Evolutionary conservation across 2,113 vertebrate genomes (phyloP), one percentile per base, ranked within the genome.

Genomic region (Shinisaurus crocodilurus): DNA sequence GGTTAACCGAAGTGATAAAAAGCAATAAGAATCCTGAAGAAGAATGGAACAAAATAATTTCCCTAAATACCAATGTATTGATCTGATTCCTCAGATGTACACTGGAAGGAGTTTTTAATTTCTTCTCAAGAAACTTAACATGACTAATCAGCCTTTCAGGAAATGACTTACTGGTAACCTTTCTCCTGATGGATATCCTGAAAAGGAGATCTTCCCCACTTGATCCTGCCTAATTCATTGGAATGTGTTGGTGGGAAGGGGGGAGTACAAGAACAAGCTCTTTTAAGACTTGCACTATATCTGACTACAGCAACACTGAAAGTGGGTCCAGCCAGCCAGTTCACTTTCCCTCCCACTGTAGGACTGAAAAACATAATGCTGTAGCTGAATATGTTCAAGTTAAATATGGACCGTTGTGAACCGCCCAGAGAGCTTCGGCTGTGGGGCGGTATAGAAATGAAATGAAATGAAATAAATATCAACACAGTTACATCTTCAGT

Each of bases 1-100:
- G n/a, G n/a, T n/a, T n/a, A n/a, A n/a, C n/a, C n/a, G 54, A 63
- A 76, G 57, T 84, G 88, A 37, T 85, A 12, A 85, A n/a, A 89
- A 65, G 70, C 81, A 85, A n/a, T 25, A 45, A 76, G 85, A 57
- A 74, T 8, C 37, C 7, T 77, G 83, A 74, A 50, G 65, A 37
- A 37, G 45, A 82, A 74, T 20, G 32, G 77, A 75, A 15, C 32
- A 29, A 48, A 32, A 6, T 82, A 20, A 82, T 86, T 65, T 75
- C 77, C 50, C 85, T 86, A 29, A 74, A 63, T 87, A 27, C 32
- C 67, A 63, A 48, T 87, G 60, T 23, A 79, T 79, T 45, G 86
- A 79, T 72, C 70, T 6, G 43, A 20, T 88, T 77, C 45, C 63
- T 37, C 70, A 54, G 86, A 67, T 32, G 40, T 32, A 65, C 45